Base-by-base conservation (phyloP, 2,113 vertebrate genomes). In the Peromyscus leucopus region DNA sequence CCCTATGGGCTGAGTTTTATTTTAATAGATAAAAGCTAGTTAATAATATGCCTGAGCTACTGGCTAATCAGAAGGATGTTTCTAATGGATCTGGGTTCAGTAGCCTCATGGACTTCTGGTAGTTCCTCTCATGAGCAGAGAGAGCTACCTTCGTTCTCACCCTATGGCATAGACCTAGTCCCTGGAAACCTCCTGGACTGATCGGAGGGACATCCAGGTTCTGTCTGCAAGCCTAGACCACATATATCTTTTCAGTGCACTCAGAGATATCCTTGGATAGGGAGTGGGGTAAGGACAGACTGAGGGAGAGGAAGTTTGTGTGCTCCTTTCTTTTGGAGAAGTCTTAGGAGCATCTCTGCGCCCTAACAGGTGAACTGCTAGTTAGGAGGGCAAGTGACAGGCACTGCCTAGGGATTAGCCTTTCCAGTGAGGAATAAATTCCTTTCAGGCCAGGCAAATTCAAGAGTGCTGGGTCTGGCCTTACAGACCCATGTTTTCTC, bases 401-500 rank as follows among this genome's bases (percentile, higher is more conserved):
- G 9, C 31, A n/a, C 31, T 1, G 1, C 16, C 22, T 76, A 2
- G 16, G 16, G 15, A 2, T 0, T 7, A 22, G 36, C 13, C 69
- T 48, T 33, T n/a, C 0, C 31, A 9, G 17, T 0, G 28, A 28
- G 48, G n/a, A 51, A 8, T 1, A 11, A 21, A 1, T 63, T 84
- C n/a, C 24, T 31, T 33, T 36, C 4, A 33, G 33, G 16, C 3
- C 48, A 55, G 21, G 10, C 8, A 61, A 39, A 12, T 8, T 26
- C 1, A 2, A n/a, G 8, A 16, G 10, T 21, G 28, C 61, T 3
- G 46, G 33, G 5, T 69, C 57, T 7, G 13, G 19, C n/a, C 2
- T 0, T 0, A 2, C 1, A 51, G 90, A 17, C 17, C 1, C 6
- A 15, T 9, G 13, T 0, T 9, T 24, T 15, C 42, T 22, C 16